Evolutionary conservation across 2,797 vertebrate genomes (phyloP), one percentile per base, ranked within the genome.

Genomic region (Meda fulgida): DNA sequence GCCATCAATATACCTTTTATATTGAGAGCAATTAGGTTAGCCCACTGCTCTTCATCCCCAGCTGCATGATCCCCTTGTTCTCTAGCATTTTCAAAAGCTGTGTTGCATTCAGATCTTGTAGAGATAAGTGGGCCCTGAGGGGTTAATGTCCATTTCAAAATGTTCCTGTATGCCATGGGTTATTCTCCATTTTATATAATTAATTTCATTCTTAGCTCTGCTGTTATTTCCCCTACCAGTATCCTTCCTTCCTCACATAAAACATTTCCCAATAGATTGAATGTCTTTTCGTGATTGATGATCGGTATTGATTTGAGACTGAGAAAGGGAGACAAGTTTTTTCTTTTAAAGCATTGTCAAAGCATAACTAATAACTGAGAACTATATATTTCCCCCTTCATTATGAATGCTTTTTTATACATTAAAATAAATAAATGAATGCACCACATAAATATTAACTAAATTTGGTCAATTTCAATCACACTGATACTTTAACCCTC

Each of bases 141-240:
- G 93, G 90, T 93, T 94, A 92, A 93, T 89, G 89, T 91, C 92
- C 93, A 91, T 94, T 89, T 92, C 93, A 90, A 92, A 92, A 93
- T 93, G 91, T 77, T 67, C 75, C 81, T 84, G 34, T 75, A 86
- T 67, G 71, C 36, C 36, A 65, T 4, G 26, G 78, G 78, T 78
- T 81, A 78, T 82, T 85, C 55, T 83, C 48, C 34, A 51, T 79
- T 89, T 81, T 80, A 77, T 83, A 79, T 88, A 83, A 89, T 89
- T 86, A 87, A 85, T 87, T 84, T 80, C 51, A 81, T 60, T 80
- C 79, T 73, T 46, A 73, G 29, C 67, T 80, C 66, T 66, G 70
- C 77, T 63, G 65, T 85, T 80, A 80, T 88, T 60, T 63, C 84
- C 82, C 67, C 38, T 51, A 55, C 43, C 46, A 66, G 65, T 65